phyloP scores from a whole-genome alignment of 2,888 invertebrate genomes.

The Clusia tigrina region DNA sequence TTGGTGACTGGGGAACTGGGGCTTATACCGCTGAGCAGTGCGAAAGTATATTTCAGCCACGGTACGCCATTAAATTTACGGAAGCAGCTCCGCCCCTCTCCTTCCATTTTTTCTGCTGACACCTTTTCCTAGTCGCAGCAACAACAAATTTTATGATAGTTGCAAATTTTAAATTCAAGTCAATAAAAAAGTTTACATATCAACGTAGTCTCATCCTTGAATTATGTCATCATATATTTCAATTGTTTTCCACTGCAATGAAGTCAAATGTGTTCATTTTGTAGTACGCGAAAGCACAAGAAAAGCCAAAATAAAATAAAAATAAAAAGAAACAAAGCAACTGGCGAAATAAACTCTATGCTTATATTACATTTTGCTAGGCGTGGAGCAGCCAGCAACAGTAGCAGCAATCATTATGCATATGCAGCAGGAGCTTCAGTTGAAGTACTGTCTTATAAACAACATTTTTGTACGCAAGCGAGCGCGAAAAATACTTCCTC shows the following conservation, averaged over 20 bases:
- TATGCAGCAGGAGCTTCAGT: background rate
- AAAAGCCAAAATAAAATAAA: conserved; percentile 9
- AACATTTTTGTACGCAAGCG: conserved; percentile 18
- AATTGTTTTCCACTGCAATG: conserved; percentile 25
- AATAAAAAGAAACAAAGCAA: conserved; percentile 6
- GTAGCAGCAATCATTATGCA: background rate
- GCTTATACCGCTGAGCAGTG: background rate
- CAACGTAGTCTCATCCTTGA: background rate
- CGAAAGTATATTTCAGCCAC: background rate
- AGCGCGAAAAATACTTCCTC: conserved; percentile 25
- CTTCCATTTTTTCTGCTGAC: no score
- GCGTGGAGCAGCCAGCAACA: background rate
- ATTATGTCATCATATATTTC: conserved; percentile 22
- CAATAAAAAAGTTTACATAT: background rate
- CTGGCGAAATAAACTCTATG: background rate
- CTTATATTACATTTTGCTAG: conserved; percentile 20
- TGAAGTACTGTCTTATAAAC: background rate
- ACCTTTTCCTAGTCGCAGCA: no score
- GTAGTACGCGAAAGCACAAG: background rate
- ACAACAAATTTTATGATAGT: background rate
- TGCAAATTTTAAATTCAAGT: background rate
- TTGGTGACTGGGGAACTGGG: conserved; percentile 21
- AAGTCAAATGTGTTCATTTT: conserved; percentile 3
- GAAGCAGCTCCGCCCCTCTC: no score
- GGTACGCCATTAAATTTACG: no score